A percentile compares a stretch with the other conserved stretches of the same genome.
These are phyloP conservation scores for Candoia aspera DNA, from an alignment of 2,113 vertebrate genomes.

Conservation along the genomic window DNA sequence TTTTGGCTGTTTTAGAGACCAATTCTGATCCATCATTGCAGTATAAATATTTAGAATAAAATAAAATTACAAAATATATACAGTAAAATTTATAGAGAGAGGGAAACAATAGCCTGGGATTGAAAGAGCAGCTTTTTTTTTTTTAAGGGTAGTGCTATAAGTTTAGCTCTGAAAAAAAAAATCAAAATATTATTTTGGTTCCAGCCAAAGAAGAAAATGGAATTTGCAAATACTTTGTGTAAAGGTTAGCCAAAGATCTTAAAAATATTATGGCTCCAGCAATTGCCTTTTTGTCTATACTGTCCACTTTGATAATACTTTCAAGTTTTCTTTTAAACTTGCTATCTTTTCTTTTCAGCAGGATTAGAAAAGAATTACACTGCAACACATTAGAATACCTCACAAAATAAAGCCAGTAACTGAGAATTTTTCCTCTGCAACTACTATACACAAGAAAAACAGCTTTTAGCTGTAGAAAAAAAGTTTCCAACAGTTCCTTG, in stretches of 20 bases:
- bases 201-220: constrained; percentile 13
- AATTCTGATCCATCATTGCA: not conserved
- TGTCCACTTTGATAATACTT: not conserved
- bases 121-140: not conserved
- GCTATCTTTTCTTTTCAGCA: not conserved
- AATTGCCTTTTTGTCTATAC: not conserved
- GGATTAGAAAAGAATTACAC: not conserved
- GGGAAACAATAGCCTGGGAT: not conserved
- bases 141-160: not conserved
- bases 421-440: constrained; percentile 3
- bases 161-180: not conserved
- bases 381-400: not conserved
- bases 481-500: not conserved
- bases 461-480: not conserved
- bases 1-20: not conserved
- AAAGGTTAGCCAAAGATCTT: not conserved
- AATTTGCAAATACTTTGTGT: not conserved
- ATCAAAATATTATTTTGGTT: not conserved
- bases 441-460: not conserved
- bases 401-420: constrained; percentile 19
- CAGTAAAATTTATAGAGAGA: not conserved
- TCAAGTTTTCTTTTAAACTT: not conserved
- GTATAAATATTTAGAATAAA: not conserved
- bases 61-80: not conserved
- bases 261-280: constrained; percentile 24